Evolutionary conservation across 2,888 invertebrate genomes (phyloP), one percentile per base, ranked within the genome.

Genomic region (Nipponacmea schrenckii): DNA sequence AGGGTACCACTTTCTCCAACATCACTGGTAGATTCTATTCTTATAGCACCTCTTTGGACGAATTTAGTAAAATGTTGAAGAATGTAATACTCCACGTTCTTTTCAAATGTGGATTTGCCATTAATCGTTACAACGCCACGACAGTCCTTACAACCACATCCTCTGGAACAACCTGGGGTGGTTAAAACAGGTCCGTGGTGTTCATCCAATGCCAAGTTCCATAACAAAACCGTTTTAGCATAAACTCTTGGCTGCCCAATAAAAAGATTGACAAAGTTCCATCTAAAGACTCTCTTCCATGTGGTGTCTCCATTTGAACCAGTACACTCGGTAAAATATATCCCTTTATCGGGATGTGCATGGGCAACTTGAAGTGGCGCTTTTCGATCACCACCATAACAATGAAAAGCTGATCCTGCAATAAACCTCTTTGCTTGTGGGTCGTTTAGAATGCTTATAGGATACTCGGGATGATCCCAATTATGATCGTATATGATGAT

Each of bases 381-480:
- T 14, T 56, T 56, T 15, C 56, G 20, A 56, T 56, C 56, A 56
- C 56, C 56, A 0, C 56, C 56, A 20, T 56, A 56, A 5, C 56
- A 56, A 56, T 56, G 56, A 24, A 56, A 56, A 0, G 56, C 56
- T 56, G 56, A 56, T 24, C 56, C 56, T 24, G 20, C 20, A 24
- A 56, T 24, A 56, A 24, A 56, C 12, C 20, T 20, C 20, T 56
- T 56, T 10, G 56, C 56, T 24, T 20, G 20, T 24, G 20, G 56
- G 7, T 56, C 56, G 56, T 56, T 56, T 10, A 56, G 56, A 56
- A 56, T 17, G 14, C 56, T 56, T 2, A 56, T 56, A 2, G 56
- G 56, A 56, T 56, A 56, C 20, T 56, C 56, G 12, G 56, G 56
- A 14, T 56, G 56, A 56, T 56, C 56, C 56, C 56, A 56, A 56